Conservation (phyloP, 2,797 vertebrate species). For the Lutjanus campechanus region DNA sequence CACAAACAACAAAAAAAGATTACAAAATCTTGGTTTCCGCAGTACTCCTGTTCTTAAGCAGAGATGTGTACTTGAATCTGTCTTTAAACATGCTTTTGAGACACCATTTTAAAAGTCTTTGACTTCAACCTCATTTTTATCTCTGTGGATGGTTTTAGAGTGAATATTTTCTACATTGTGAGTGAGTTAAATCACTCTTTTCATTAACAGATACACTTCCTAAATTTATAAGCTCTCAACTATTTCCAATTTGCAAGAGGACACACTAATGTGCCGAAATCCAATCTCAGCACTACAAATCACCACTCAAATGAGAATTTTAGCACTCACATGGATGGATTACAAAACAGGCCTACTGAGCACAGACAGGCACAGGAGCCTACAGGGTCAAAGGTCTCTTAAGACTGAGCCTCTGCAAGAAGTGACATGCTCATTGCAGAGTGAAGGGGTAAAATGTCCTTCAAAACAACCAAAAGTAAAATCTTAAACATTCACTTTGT, state of each 20-base stretch:
- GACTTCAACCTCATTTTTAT: neutral
- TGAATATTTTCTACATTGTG: neutral
- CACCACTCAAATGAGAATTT: neutral
- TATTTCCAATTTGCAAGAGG: neutral
- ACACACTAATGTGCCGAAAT: conserved; percentile 11
- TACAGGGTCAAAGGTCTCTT: neutral
- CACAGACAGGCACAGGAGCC: neutral
- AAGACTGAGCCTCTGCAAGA: neutral
- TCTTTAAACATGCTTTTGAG: neutral
- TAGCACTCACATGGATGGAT: neutral
- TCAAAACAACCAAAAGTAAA: neutral
- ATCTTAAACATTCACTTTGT: neutral
- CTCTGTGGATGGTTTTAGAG: neutral
- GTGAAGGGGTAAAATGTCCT: conserved; percentile 1
- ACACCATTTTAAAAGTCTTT: neutral
- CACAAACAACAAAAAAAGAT: neutral
- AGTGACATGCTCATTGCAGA: neutral
- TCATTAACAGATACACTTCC: neutral
- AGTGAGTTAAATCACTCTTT: neutral
- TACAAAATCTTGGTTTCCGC: neutral
- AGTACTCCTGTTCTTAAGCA: neutral
- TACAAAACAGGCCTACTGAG: neutral
- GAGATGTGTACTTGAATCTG: neutral
- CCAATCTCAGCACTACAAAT: neutral
- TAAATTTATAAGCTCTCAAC: neutral